phyloP scores from a whole-genome alignment of 2,113 vertebrate genomes.

The Siphamia tubifer region DNA sequence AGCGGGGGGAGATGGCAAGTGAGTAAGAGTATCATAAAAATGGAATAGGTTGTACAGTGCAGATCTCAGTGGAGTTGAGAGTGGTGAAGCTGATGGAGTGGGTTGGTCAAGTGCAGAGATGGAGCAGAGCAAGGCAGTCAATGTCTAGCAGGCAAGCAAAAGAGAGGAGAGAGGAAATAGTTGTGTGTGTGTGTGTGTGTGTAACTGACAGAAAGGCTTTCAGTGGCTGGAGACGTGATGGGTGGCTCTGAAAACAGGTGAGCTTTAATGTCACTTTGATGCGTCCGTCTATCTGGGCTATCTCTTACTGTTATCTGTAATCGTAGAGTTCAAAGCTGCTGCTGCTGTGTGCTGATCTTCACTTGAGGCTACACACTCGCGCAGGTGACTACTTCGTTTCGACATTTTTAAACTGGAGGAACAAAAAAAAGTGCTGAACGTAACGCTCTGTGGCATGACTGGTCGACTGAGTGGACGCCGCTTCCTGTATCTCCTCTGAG shows the following conservation, averaged over 20 bases:
- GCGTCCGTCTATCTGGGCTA: constrained; percentile 11
- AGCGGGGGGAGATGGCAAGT: constrained; percentile 30
- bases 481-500: constrained; percentile 27
- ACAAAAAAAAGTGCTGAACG: constrained; percentile 30
- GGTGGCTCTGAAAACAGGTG: constrained; percentile 42
- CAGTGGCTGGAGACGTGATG: constrained; percentile 19
- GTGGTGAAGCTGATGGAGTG: constrained; percentile 55
- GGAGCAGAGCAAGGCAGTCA: constrained; percentile 49
- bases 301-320: constrained; percentile 10
- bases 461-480: constrained; percentile 24
- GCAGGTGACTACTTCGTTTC: constrained; percentile 3
- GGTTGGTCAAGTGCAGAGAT: constrained; percentile 67
- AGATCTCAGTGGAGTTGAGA: constrained; percentile 38
- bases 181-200: constrained; percentile 1
- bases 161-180: constrained; percentile 6
- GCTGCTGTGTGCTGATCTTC: constrained; percentile 11
- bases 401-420: constrained; percentile 13
- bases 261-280: constrained; percentile 28
- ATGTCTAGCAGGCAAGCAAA: constrained; percentile 21
- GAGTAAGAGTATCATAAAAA: constrained; percentile 43
- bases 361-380: constrained; percentile 9
- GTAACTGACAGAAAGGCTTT: constrained; percentile 47
- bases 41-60: constrained; percentile 48
- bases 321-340: constrained; percentile 27
- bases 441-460: constrained; percentile 14